Evolutionary conservation across 2,797 vertebrate species (phyloP), one percentile per base, ranked within the genome.

Genomic region (Phaenicophaeus curvirostris): DNA sequence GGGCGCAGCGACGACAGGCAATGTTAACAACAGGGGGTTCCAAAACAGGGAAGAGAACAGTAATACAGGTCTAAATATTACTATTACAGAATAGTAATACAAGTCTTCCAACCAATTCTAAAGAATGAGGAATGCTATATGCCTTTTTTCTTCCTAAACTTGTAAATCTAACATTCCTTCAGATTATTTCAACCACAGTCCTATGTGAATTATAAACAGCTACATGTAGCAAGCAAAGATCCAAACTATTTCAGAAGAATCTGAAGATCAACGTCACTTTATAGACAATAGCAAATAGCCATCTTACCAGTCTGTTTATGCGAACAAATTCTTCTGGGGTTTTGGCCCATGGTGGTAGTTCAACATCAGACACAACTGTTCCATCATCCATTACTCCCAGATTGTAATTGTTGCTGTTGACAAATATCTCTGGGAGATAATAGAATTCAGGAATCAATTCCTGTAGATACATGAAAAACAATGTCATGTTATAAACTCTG

Each of bases 391-490:
- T 99, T 97, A 99, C 98, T 88, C 99, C 99, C 96, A 99, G 98
- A 96, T 98, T 99, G 97, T 99, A 99, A 96, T 97, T 98, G 98
- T 99, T 99, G 97, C 98, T 97, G 96, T 99, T 99, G 97, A 99
- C 98, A 97, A 99, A 99, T 99, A 99, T 99, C 98, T 99, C 99
- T 51, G 99, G 98, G 91, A 99, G 99, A 97, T 99, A 99, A 98
- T 98, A 99, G 98, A 99, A 99, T 98, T 99, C 99, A 85, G 99
- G 99, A 94, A 99, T 99, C 98, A 99, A 97, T 96, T 99, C 99
- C 99, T 99, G 97, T 50, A 92, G 35, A 89, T 80, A 97, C 97
- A 95, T 58, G 94, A 95, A 97, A 94, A 93, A 79, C 50, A 97
- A 87, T 87, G 50, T 71, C 74, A 83, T 9, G 67, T 76, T 96